Evolutionary conservation across 2,797 vertebrate species (phyloP).

Genomic region (Choloepus didactylus): DNA sequence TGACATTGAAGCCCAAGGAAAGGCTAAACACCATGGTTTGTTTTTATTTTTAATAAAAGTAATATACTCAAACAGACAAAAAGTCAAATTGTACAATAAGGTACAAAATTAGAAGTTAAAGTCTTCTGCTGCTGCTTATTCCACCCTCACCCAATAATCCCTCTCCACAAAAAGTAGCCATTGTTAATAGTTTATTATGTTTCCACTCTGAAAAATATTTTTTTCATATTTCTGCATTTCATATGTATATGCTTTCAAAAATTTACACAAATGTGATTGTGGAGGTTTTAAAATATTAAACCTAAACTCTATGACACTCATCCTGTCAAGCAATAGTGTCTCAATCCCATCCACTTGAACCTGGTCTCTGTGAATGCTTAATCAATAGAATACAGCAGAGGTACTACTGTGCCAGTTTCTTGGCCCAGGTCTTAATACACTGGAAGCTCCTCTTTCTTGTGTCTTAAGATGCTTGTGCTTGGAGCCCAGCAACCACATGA

Average conservation of each 20-base stretch:
- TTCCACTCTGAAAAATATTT: neutral
- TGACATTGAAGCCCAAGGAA: neutral
- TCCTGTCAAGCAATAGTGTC: neutral
- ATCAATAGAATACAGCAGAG: neutral
- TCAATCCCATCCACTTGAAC: neutral
- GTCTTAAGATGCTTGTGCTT: neutral
- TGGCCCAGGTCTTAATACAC: slow-evolving; percentile 19
- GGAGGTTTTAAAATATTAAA: neutral
- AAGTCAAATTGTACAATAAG: neutral
- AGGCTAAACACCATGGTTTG: neutral
- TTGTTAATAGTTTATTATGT: neutral
- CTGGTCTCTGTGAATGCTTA: neutral
- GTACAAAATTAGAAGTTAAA: slow-evolving; percentile 27
- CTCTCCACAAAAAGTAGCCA: neutral
- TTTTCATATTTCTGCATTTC: neutral
- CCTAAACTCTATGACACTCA: neutral
- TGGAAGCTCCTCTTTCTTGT: neutral
- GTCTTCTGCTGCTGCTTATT: neutral
- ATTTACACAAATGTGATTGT: neutral
- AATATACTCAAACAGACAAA: neutral
- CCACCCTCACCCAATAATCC: neutral
- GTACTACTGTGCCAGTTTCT: neutral
- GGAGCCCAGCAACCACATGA: neutral
- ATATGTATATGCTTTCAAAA: neutral
- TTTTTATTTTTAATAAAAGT: neutral